phyloP scores from a whole-genome alignment of 92 coral and sea anemone species.

The Zoanthus sansibaricus region DNA sequence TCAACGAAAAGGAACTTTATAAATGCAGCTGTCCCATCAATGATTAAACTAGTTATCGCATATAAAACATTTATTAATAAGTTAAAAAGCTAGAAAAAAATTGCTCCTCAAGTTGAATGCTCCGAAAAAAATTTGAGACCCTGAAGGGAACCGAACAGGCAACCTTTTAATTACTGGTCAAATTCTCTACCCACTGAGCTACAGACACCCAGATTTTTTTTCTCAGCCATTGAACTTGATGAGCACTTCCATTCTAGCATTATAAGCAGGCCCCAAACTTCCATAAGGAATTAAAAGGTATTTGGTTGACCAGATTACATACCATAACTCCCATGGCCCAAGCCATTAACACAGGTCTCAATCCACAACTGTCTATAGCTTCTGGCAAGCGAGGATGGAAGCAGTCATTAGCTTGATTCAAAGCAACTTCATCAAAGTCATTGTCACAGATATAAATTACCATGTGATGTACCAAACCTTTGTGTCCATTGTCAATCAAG shows the following conservation, averaged over 20 bases:
- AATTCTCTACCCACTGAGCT: too few species aligned
- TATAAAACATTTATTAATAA: too few species aligned
- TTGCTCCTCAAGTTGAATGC: too few species aligned
- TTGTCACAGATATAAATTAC: conserved; percentile 44
- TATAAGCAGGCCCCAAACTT: neutral
- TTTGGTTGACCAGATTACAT: neutral
- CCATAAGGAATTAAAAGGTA: neutral
- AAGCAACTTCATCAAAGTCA: conserved; percentile 27
- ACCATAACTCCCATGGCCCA: conserved; percentile 38
- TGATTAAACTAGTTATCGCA: too few species aligned
- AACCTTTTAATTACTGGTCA: too few species aligned
- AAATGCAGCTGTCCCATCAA: too few species aligned
- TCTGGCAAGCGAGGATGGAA: conserved; percentile 21
- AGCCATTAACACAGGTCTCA: conserved; percentile 33
- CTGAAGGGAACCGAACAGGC: too few species aligned
- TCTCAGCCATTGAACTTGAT: too few species aligned
- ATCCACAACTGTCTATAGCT: conserved; percentile 18
- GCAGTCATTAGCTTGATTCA: conserved; percentile 23
- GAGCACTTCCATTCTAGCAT: neutral
- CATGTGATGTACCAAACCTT: conserved; percentile 29
- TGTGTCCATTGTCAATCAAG: neutral
- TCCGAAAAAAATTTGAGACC: too few species aligned
- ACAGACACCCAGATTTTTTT: too few species aligned
- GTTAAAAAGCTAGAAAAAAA: too few species aligned
- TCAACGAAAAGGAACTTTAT: too few species aligned